A percentile compares a stretch with the other conserved stretches of the same genome.
Evolutionary conservation across 2,888 invertebrate species (phyloP).

Genomic region (Aplocera efformata): DNA sequence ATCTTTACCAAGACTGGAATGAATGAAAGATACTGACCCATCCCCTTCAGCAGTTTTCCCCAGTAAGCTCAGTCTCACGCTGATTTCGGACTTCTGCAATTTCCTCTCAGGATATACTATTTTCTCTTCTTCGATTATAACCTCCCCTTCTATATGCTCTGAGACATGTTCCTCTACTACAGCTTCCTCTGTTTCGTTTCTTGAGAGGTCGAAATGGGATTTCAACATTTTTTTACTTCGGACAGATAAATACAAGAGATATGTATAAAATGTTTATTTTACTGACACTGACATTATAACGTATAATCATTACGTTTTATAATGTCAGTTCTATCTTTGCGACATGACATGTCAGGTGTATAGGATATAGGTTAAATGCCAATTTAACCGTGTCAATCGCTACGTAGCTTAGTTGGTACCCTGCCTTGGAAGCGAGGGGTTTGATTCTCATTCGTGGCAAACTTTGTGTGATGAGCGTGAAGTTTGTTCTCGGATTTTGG

Average conservation of each 20-base stretch:
- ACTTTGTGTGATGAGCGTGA: too few species aligned
- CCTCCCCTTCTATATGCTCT: slow-evolving; percentile 22
- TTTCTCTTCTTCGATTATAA: slow-evolving; percentile 28
- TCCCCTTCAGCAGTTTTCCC: slow-evolving; percentile 36
- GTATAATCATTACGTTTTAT: too few species aligned
- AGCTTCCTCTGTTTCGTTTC: slow-evolving; percentile 9
- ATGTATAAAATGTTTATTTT: background rate
- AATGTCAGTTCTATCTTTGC: too few species aligned
- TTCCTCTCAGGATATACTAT: slow-evolving; percentile 26
- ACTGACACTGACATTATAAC: too few species aligned
- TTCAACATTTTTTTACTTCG: slow-evolving; percentile 47
- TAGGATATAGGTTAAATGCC: too few species aligned
- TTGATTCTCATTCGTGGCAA: too few species aligned
- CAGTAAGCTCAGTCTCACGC: slow-evolving; percentile 48
- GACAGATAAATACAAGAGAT: background rate
- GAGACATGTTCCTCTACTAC: slow-evolving; percentile 7
- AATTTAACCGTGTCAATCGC: too few species aligned
- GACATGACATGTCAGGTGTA: too few species aligned
- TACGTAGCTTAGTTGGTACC: too few species aligned
- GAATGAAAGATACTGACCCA: background rate
- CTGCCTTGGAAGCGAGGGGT: too few species aligned
- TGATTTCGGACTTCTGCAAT: slow-evolving; percentile 52
- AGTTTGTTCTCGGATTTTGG: too few species aligned
- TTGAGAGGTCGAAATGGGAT: slow-evolving; percentile 48
- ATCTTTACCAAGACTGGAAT: too few species aligned